Conservation (phyloP, 1,140 invertebrate species). For the Bombus difficillimus region DNA sequence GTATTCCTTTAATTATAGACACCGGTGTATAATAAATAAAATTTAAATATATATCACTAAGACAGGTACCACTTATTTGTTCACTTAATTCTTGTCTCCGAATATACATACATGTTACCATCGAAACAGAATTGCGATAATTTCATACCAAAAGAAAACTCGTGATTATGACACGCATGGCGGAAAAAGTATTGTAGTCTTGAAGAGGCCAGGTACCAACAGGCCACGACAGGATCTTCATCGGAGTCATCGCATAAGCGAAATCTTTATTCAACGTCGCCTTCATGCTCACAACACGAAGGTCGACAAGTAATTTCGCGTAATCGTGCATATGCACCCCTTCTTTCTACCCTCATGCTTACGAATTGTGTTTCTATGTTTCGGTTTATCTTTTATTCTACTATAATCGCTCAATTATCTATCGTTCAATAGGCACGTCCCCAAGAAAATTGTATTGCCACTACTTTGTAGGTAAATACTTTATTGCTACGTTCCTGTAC, state of each 20-base stretch:
- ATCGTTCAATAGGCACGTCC: no score
- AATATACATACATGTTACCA: background rate
- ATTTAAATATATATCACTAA: no score
- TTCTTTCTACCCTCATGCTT: background rate
- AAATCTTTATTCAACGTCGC: slow-evolving; percentile 4
- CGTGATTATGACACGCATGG: background rate
- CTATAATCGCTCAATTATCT: background rate
- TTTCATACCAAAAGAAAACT: background rate
- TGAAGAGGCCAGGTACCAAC: slow-evolving; percentile 60
- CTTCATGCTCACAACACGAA: background rate
- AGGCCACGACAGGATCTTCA: slow-evolving; percentile 41
- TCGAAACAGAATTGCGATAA: no score
- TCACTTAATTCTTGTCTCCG: no score
- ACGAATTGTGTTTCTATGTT: background rate
- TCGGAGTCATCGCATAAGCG: slow-evolving; percentile 39
- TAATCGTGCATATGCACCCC: background rate
- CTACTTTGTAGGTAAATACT: background rate
- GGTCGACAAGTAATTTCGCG: no score
- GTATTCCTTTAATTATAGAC: background rate
- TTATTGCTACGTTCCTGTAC: background rate
- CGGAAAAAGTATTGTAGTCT: slow-evolving; percentile 13
- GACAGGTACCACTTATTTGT: no score
- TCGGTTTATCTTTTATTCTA: slow-evolving; percentile 20
- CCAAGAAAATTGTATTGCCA: background rate
- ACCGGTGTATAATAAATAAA: no score